phyloP scores from a whole-genome alignment of 2,113 vertebrate genomes.

The Tychaedon coryphoeus region DNA sequence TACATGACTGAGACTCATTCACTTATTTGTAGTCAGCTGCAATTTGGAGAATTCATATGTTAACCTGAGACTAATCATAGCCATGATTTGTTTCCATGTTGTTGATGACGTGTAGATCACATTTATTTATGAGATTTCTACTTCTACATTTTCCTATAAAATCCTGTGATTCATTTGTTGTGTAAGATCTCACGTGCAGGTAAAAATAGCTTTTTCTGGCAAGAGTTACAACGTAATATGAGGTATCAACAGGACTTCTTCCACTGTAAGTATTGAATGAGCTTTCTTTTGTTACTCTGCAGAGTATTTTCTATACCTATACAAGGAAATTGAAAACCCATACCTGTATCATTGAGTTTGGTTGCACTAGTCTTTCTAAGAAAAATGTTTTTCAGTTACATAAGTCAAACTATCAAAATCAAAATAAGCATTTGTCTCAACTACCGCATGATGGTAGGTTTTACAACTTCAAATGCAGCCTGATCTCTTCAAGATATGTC shows the following conservation, averaged over 20 bases:
- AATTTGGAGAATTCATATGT: background rate
- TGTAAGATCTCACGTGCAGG: background rate
- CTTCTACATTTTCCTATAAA: background rate
- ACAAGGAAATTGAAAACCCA: background rate
- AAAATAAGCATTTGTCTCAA: background rate
- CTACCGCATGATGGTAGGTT: accelerated
- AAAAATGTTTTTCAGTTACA: background rate
- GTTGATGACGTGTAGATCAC: background rate
- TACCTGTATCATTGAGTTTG: background rate
- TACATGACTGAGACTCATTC: background rate
- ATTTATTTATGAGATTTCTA: background rate
- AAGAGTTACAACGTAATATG: background rate
- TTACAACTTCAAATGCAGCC: background rate
- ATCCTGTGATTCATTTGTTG: background rate
- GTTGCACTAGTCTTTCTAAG: background rate
- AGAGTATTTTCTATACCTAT: background rate
- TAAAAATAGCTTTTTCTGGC: background rate
- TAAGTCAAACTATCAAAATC: background rate
- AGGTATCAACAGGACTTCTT: background rate
- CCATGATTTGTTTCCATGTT: background rate
- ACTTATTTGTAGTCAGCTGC: background rate
- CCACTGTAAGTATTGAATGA: background rate
- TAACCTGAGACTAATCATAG: background rate
- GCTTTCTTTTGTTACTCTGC: background rate
- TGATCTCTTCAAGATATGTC: background rate